These are phyloP conservation scores for Allobates femoralis DNA, from an alignment of 2,797 vertebrate genomes.

Conservation along the genomic window DNA sequence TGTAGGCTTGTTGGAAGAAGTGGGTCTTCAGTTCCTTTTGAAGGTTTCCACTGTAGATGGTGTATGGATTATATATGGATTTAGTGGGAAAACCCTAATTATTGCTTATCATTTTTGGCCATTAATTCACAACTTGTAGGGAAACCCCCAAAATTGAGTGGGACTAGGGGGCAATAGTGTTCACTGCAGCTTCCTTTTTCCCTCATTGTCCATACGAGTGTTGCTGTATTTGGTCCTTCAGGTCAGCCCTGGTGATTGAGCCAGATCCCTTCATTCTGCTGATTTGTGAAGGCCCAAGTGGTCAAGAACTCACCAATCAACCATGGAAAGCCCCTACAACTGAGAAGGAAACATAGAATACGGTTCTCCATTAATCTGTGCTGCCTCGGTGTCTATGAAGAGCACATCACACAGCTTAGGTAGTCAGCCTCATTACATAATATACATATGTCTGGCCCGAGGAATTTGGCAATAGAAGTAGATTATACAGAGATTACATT, in stretches of 20 bases:
- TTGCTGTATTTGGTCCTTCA: background rate
- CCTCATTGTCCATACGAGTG: background rate
- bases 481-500: constrained; percentile 14
- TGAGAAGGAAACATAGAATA: background rate
- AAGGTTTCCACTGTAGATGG: no score
- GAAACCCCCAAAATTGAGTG: background rate
- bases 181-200: background rate
- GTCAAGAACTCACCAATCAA: background rate
- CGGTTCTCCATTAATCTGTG: background rate
- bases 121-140: background rate
- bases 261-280: background rate
- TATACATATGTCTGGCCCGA: background rate
- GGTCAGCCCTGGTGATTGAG: background rate
- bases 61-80: no score
- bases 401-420: background rate
- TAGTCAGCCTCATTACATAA: constrained; percentile 11
- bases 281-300: background rate
- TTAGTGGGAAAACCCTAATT: no score
- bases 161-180: background rate
- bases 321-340: background rate
- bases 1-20: no score
- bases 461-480: constrained; percentile 11
- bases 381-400: background rate
- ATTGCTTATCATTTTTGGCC: background rate
- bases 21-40: no score